Evolutionary conservation across 2,888 invertebrate species (phyloP).

Genomic region (Encarsia formosa): DNA sequence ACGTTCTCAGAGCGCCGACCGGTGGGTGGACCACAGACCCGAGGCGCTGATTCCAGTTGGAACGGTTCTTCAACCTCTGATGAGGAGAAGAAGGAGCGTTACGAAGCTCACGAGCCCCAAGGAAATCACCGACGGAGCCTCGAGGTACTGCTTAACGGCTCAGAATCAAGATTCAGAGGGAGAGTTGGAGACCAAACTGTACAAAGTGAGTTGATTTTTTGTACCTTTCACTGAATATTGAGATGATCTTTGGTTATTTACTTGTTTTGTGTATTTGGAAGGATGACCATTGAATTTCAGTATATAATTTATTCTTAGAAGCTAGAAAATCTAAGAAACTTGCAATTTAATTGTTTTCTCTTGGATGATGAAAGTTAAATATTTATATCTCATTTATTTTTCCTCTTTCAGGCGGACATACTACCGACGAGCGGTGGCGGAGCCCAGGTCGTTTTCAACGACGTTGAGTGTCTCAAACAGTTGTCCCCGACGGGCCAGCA

Average conservation of each 20-base stretch:
- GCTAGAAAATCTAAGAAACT: too few species aligned
- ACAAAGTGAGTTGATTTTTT: constrained; percentile 60
- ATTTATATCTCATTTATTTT: too few species aligned
- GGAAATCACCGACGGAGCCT: constrained; percentile 53
- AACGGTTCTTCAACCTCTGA: constrained; percentile 84
- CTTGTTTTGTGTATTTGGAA: too few species aligned
- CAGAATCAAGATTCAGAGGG: constrained; percentile 91
- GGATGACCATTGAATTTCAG: too few species aligned
- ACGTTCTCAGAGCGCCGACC: constrained; percentile 74
- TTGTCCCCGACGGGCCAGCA: constrained; percentile 62
- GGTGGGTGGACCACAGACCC: constrained; percentile 89
- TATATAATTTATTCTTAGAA: too few species aligned
- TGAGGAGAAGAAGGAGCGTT: constrained; percentile 78
- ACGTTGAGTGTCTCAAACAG: constrained; percentile 85
- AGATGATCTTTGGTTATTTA: too few species aligned
- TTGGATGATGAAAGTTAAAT: too few species aligned
- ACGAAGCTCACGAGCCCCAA: constrained; percentile 77
- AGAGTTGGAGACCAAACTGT: constrained; percentile 86
- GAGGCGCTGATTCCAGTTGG: constrained; percentile 74
- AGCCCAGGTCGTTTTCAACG: constrained; percentile 90
- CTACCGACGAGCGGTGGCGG: constrained; percentile 93
- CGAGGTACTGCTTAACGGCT: constrained; percentile 88
- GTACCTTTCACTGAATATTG: too few species aligned
- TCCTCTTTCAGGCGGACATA: constrained; percentile 70
- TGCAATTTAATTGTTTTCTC: too few species aligned